phyloP scores from a whole-genome alignment of 2,888 invertebrate genomes.

The Eristalis tenax region DNA sequence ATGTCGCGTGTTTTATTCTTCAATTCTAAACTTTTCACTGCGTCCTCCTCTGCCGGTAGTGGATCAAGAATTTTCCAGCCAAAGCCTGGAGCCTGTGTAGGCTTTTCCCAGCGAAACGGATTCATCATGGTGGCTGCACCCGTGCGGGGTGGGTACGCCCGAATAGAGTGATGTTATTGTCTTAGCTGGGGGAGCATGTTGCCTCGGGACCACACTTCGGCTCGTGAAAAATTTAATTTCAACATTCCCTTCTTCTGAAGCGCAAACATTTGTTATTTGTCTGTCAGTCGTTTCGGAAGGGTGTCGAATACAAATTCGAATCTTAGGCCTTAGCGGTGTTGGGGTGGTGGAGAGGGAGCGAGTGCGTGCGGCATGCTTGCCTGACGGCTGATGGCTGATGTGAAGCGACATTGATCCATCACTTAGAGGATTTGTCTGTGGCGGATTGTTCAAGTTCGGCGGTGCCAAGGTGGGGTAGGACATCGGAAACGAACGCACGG shows the following conservation, averaged over 20 bases:
- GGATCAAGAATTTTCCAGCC: conserved; percentile 34
- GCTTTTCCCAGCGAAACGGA: conserved; percentile 41
- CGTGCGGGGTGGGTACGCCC: neutral
- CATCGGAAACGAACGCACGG: too few relatives aligned
- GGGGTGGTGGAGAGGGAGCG: neutral
- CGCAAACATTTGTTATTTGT: conserved; percentile 39
- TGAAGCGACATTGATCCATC: conserved; percentile 46
- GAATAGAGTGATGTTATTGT: neutral
- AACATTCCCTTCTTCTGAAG: conserved; percentile 9
- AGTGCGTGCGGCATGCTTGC: neutral
- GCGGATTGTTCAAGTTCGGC: conserved; percentile 18
- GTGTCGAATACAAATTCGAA: conserved; percentile 13
- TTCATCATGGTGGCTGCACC: conserved; percentile 22
- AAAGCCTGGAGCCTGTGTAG: conserved; percentile 21
- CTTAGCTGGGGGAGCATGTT: neutral
- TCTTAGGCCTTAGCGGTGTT: neutral
- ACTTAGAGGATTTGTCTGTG: conserved; percentile 27
- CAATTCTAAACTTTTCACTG: conserved; percentile 41
- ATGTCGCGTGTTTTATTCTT: conserved; percentile 62
- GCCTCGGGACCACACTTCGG: conserved; percentile 10
- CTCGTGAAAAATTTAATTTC: conserved; percentile 44
- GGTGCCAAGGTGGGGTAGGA: neutral
- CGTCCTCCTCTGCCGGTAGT: conserved; percentile 9
- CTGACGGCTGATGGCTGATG: conserved; percentile 18
- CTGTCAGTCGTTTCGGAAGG: neutral